phyloP scores from a whole-genome alignment of 2,888 invertebrate genomes.

The Drosophila multiciliata region DNA sequence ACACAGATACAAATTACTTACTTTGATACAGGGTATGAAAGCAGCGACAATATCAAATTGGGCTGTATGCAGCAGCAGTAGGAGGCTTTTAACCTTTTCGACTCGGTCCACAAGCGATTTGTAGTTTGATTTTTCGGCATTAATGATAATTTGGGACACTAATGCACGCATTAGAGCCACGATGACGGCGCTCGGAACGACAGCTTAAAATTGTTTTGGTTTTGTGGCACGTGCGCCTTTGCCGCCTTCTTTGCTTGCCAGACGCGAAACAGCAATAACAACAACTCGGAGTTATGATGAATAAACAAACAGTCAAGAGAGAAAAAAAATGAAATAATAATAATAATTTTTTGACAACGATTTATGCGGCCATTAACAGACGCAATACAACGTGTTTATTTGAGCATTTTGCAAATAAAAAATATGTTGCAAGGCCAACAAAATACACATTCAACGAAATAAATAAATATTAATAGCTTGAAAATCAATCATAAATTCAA shows the following conservation, averaged over 20 bases:
- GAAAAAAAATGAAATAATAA: slow-evolving; percentile 53
- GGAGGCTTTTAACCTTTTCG: slow-evolving; percentile 71
- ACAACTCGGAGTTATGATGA: slow-evolving; percentile 50
- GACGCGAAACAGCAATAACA: slow-evolving; percentile 14
- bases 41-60: slow-evolving; percentile 3
- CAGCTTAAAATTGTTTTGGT: slow-evolving; percentile 43
- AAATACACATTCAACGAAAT: slow-evolving; percentile 38
- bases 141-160: slow-evolving; percentile 61
- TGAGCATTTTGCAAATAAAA: slow-evolving; percentile 64
- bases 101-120: slow-evolving; percentile 47
- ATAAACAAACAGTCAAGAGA: slow-evolving; percentile 63
- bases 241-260: slow-evolving; percentile 43
- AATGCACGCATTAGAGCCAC: slow-evolving; percentile 58
- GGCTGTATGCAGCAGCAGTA: slow-evolving; percentile 30
- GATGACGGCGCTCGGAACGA: slow-evolving; percentile 30
- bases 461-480: slow-evolving; percentile 70
- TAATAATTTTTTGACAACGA: slow-evolving; percentile 71
- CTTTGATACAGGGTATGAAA: slow-evolving; percentile 28
- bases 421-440: slow-evolving; percentile 10
- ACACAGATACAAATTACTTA: not conserved
- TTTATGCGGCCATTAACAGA: slow-evolving; percentile 77
- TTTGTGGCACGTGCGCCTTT: slow-evolving; percentile 63
- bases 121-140: slow-evolving; percentile 67
- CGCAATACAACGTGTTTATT: slow-evolving; percentile 76
- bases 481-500: slow-evolving; percentile 77